Evolutionary conservation across 2,113 vertebrate species (phyloP).

Genomic region (Pachypanchax playfairii): DNA sequence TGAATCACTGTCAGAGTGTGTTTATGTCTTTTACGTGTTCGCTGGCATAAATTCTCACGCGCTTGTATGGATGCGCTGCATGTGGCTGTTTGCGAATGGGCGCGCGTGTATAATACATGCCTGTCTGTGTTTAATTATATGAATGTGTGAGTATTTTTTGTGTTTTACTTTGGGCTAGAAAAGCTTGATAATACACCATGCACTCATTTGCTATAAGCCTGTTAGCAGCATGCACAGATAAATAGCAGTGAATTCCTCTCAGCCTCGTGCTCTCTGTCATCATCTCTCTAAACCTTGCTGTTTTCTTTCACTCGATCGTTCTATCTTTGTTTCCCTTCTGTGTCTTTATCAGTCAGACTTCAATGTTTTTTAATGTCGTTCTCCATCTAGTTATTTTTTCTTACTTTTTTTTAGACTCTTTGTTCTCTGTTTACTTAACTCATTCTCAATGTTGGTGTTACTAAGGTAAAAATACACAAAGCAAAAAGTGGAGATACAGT

Average conservation of each 20-base stretch:
- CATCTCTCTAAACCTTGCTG: constrained; percentile 6
- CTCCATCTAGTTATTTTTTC: constrained; percentile 2
- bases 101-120: constrained; percentile 21
- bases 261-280: constrained; percentile 3
- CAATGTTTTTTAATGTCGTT: constrained; percentile 27
- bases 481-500: too few species aligned
- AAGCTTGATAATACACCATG: constrained; percentile 72
- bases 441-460: too few species aligned
- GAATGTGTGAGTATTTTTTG: constrained; percentile 39
- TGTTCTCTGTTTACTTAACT: background rate
- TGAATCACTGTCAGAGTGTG: constrained; percentile 47
- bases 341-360: constrained; percentile 36
- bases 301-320: constrained; percentile 20
- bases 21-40: constrained; percentile 47
- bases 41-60: constrained; percentile 32
- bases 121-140: constrained; percentile 37
- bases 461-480: too few species aligned
- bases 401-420: background rate
- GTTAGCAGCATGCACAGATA: constrained; percentile 67
- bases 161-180: constrained; percentile 64
- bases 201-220: constrained; percentile 77
- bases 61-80: constrained; percentile 11
- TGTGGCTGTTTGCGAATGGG: constrained; percentile 20
- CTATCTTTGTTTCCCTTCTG: constrained; percentile 35
- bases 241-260: constrained; percentile 59